Conservation (phyloP, 2,797 vertebrate genomes). For the Poecilia picta region DNA sequence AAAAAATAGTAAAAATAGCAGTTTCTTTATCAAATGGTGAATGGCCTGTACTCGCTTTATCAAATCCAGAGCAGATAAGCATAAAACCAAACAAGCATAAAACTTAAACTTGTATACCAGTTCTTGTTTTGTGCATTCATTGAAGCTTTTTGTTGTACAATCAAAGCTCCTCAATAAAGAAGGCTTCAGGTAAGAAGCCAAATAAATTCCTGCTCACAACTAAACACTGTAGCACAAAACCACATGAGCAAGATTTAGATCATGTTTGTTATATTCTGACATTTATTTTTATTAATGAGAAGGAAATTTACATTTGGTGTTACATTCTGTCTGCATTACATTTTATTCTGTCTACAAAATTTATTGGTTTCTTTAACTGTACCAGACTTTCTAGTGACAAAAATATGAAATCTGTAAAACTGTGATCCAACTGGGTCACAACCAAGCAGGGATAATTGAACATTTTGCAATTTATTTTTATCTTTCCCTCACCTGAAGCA, state of each 20-base stretch:
- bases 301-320: background rate
- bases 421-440: slow-evolving; percentile 57
- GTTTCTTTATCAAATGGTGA: too few species aligned
- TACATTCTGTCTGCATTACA: background rate
- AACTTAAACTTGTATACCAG: background rate
- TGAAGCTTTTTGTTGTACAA: background rate
- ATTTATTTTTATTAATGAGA: background rate
- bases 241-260: background rate
- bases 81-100: background rate
- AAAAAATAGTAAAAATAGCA: too few species aligned
- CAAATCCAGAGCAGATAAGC: too few species aligned
- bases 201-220: background rate
- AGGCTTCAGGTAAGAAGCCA: background rate
- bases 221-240: background rate
- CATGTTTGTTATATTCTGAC: background rate
- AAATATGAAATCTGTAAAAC: slow-evolving; percentile 51
- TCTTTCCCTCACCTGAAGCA: slow-evolving; percentile 21
- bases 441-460: slow-evolving; percentile 60
- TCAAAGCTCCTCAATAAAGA: background rate
- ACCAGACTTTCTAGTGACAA: slow-evolving; percentile 39
- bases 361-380: slow-evolving; percentile 15
- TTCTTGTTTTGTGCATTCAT: background rate
- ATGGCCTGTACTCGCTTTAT: too few species aligned
- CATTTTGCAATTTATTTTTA: slow-evolving; percentile 18
- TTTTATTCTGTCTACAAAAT: background rate